Evolutionary conservation across 2,797 vertebrate genomes (phyloP).

Genomic region (Amblyopsis hoosieri): DNA sequence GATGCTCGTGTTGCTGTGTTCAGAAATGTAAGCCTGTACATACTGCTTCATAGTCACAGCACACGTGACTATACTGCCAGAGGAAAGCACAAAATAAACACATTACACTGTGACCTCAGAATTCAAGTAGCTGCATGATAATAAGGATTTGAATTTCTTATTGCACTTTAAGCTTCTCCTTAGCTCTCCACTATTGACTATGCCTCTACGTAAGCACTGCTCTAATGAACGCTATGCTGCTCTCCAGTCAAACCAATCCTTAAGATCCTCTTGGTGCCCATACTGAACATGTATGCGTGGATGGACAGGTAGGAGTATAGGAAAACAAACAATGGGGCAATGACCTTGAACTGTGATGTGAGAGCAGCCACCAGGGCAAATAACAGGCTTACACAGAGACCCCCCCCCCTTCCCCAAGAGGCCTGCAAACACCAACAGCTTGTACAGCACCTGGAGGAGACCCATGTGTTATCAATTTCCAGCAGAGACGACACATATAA

Average conservation of each 20-base stretch:
- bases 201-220: too few species aligned
- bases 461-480: neutral
- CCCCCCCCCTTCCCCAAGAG: slow-evolving; percentile 74
- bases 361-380: slow-evolving; percentile 81
- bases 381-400: slow-evolving; percentile 78
- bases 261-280: neutral
- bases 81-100: neutral
- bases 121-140: too few species aligned
- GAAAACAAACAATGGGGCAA: slow-evolving; percentile 86
- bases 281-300: neutral
- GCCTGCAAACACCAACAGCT: slow-evolving; percentile 83
- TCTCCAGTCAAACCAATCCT: too few species aligned
- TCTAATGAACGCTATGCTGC: too few species aligned
- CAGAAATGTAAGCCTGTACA: slow-evolving; percentile 85
- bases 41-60: slow-evolving; percentile 87
- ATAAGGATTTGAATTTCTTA: too few species aligned
- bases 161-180: too few species aligned
- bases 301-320: slow-evolving; percentile 84
- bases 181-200: too few species aligned
- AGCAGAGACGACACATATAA: too few species aligned
- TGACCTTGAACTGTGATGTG: slow-evolving; percentile 83
- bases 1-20: slow-evolving; percentile 92
- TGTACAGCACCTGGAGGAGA: slow-evolving; percentile 80
- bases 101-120: too few species aligned
- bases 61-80: slow-evolving; percentile 80